Conservation (phyloP, 2,797 vertebrate species). For the Tiaroga cobitis region DNA sequence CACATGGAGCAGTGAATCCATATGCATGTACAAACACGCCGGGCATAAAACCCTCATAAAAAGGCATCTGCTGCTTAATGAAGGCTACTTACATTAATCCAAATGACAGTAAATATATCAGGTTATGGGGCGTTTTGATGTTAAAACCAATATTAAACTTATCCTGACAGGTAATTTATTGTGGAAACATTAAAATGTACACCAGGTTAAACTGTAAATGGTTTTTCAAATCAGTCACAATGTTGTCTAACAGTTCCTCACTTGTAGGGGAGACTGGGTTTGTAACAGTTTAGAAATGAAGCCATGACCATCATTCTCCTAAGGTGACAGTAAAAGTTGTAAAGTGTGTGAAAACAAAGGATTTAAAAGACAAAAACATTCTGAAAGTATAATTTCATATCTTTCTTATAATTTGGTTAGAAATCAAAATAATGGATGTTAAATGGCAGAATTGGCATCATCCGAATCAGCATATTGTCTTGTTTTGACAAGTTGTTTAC, state of each 20-base stretch:
- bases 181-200: background rate
- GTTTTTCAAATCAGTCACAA: background rate
- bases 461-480: background rate
- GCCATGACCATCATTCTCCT: background rate
- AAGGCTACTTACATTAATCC: constrained; percentile 24
- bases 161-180: background rate
- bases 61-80: constrained; percentile 38
- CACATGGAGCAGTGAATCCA: constrained; percentile 47
- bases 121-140: background rate
- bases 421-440: background rate
- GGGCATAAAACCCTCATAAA: constrained; percentile 28
- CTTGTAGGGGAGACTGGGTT: background rate
- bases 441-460: background rate
- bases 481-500: background rate
- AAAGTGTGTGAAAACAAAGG: background rate
- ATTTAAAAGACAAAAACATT: background rate
- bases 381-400: background rate
- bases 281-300: background rate
- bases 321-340: background rate
- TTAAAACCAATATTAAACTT: background rate
- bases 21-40: constrained; percentile 50
- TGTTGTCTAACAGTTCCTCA: background rate
- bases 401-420: background rate
- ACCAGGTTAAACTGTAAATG: background rate
- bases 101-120: constrained; percentile 11